Evolutionary conservation across 1,140 invertebrate genomes (phyloP).

Genomic region (Aplysia californica): DNA sequence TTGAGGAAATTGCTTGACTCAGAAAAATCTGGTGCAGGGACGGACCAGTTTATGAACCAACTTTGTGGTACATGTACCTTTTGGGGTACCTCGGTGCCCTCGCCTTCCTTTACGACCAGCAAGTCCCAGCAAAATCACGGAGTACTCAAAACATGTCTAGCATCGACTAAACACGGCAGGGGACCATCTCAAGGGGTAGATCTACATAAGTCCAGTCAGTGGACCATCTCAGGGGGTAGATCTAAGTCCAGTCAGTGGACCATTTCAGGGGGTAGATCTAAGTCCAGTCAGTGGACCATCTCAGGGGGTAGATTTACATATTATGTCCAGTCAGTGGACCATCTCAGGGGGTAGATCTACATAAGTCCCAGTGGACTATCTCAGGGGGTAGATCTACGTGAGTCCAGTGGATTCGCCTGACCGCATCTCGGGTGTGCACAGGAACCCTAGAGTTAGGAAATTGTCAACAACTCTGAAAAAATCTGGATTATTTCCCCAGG

Average conservation of each 20-base stretch:
- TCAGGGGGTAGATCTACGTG: too few species aligned
- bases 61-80: too few species aligned
- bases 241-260: too few species aligned
- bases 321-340: not conserved
- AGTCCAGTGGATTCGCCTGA: too few species aligned
- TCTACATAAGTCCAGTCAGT: too few species aligned
- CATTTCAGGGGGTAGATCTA: not conserved
- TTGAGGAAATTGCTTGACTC: constrained; percentile 7
- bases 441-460: too few species aligned
- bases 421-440: too few species aligned
- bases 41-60: not conserved
- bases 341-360: not conserved
- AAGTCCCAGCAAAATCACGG: not conserved
- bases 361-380: too few species aligned
- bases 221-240: too few species aligned
- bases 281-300: not conserved
- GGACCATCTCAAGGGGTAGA: not conserved
- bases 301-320: not conserved
- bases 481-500: too few species aligned
- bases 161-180: not conserved
- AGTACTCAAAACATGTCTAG: not conserved
- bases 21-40: constrained; percentile 9
- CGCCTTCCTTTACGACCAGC: not conserved
- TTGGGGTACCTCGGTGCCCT: constrained; percentile 6
- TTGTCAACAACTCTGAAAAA: too few species aligned